Base-by-base conservation (phyloP, 2,888 invertebrate species). In the Epinotia bilunana region DNA sequence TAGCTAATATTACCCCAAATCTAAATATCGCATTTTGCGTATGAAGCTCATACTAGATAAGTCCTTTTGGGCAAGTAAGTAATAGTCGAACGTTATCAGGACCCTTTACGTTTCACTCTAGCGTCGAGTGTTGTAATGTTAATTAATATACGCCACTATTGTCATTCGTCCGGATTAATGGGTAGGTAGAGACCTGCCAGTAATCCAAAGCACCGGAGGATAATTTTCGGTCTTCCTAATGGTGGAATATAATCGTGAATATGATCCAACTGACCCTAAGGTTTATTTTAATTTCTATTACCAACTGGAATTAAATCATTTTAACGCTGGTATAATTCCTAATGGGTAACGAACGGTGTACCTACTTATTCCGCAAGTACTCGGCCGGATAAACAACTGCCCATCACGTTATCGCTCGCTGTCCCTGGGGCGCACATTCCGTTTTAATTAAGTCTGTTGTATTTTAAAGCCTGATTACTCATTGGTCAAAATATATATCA, bases 391-490 rank as follows among this genome's bases (percentile, higher is more conserved):
- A 71, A 71, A 74, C 74, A 65, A 64, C 46, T 39, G 23, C 58
- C 62, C 53, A 53, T 58, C 70, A 60, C 64, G 74, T 71, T 58
- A 71, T 70, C 70, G 67, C 71, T 49, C 33, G 64, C 39, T 16
- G 67, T 76, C 75, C 72, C 72, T 16, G 23, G 72, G 72, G 72
- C 60, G 64, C 64, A 74, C 64, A 71, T 70, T 74, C 74, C 64
- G 64, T 74, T 74, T 74, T 74, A 74, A 77, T 77, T 77, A 64
- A 69, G 74, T 78, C 58, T 62, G 65, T 72, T 76, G 61, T 74
- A 65, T 60, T 72, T 77, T 68, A 69, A 73, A 55, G 63, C 67
- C 64, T 73, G 63, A 73, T 72, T 64, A 43, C 57, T 18, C 57
- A 64, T 33, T 58, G 60, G 46, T 60, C 58, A 18, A 12, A 63